Evolutionary conservation across 2,113 vertebrate genomes (phyloP).

Genomic region (Xiphias gladius): DNA sequence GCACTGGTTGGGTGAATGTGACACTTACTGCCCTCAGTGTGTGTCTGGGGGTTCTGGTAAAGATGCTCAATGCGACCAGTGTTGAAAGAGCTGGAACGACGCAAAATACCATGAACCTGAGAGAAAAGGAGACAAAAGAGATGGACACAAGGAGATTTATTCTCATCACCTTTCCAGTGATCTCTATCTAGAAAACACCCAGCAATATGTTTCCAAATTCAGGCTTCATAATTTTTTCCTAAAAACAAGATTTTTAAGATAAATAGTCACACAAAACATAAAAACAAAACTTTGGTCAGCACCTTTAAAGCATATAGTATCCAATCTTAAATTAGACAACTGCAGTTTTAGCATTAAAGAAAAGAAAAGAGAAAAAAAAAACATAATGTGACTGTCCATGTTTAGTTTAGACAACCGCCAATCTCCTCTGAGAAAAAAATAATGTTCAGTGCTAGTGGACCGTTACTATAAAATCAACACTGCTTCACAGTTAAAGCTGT

Average conservation of each 20-base stretch:
- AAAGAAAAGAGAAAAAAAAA: no score
- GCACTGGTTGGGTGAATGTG: no score
- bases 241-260: no score
- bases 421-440: no score
- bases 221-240: neutral
- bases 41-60: conserved; percentile 95
- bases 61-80: conserved; percentile 98
- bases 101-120: conserved; percentile 96
- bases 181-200: neutral
- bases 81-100: conserved; percentile 98
- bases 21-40: conserved; percentile 96
- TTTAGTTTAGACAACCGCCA: no score
- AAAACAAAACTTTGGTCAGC: no score
- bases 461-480: neutral
- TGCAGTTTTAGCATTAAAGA: no score
- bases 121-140: conserved; percentile 3
- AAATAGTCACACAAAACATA: no score
- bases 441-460: neutral
- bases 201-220: neutral
- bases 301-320: no score
- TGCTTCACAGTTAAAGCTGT: neutral
- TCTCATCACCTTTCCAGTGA: neutral
- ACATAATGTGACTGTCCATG: no score
- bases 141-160: neutral
- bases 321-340: no score